Evolutionary conservation across 2,888 invertebrate genomes (phyloP).

Genomic region (Philonicus albiceps): DNA sequence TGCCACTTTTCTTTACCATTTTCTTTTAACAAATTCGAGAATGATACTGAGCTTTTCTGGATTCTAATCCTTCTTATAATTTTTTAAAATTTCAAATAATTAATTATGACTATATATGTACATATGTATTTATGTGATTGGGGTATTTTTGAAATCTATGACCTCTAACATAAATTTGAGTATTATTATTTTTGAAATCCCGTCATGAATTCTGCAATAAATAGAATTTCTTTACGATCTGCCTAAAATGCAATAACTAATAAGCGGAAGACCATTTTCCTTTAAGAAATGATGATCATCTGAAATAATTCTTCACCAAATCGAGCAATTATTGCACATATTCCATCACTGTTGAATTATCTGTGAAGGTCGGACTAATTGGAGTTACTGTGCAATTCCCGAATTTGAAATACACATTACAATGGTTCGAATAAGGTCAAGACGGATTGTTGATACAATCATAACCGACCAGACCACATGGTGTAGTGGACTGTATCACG

Average conservation of each 20-base stretch:
- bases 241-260: not conserved
- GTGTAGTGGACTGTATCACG: not conserved
- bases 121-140: no score
- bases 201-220: no score
- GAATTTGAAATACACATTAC: not conserved
- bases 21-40: no score
- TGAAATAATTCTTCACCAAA: not conserved
- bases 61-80: no score
- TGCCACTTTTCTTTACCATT: no score
- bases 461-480: not conserved
- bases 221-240: not conserved
- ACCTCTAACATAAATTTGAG: no score
- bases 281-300: not conserved
- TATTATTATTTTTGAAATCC: no score
- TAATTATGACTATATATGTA: no score
- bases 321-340: not conserved
- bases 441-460: not conserved
- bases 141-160: no score
- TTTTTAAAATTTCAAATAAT: no score
- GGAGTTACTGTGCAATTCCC: not conserved
- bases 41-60: no score
- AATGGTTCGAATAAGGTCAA: not conserved
- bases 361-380: not conserved
- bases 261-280: not conserved
- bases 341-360: not conserved